Evolutionary conservation across 2,113 vertebrate species (phyloP).

Genomic region (Paradisaea rubra): DNA sequence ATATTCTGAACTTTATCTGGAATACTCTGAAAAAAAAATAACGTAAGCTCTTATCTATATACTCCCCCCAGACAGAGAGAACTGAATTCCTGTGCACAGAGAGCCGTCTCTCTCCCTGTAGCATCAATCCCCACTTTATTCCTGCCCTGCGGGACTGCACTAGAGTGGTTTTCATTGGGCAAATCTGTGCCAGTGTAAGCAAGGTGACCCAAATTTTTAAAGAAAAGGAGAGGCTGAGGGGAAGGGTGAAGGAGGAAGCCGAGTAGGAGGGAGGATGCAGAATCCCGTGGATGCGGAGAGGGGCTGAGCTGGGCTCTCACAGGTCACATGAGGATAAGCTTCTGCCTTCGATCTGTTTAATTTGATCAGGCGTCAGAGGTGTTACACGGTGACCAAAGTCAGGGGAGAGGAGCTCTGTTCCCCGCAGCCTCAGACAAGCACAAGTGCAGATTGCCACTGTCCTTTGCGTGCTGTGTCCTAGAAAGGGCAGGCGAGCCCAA

Average conservation of each 20-base stretch:
- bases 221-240: neutral
- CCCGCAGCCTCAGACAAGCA: neutral
- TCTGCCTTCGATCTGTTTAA: neutral
- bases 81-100: neutral
- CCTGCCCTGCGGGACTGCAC: neutral
- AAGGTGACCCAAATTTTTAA: conserved; percentile 31
- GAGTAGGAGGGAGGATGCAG: neutral
- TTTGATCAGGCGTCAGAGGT: neutral
- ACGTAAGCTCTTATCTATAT: neutral
- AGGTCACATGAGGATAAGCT: neutral
- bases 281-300: neutral
- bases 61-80: neutral
- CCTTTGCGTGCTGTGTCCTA: neutral
- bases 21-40: neutral
- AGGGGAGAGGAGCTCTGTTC: neutral
- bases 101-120: neutral
- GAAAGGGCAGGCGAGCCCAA: neutral
- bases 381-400: neutral
- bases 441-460: neutral
- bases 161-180: neutral
- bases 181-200: neutral
- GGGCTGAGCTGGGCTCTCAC: rapidly evolving
- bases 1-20: neutral
- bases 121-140: neutral
- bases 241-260: neutral